Evolutionary conservation across 2,113 vertebrate species (phyloP).

Genomic region (Machaerirhynchus nigripectus): DNA sequence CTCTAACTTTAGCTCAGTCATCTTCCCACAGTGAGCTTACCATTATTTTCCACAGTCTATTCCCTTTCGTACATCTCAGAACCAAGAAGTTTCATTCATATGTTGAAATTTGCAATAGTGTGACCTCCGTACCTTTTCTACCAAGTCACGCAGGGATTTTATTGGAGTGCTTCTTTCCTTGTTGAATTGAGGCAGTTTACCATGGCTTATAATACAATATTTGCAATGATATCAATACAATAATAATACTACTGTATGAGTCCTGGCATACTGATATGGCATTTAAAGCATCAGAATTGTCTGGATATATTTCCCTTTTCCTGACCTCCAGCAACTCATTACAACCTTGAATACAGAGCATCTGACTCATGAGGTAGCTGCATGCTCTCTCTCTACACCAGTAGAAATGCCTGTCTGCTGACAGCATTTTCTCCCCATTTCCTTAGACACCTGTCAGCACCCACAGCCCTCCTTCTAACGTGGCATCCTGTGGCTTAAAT

Average conservation of each 20-base stretch:
- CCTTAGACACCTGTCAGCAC: not conserved
- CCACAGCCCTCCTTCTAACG: not conserved
- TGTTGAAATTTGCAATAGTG: not conserved
- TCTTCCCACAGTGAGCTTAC: not conserved
- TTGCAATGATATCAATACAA: not conserved
- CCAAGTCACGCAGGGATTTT: not conserved
- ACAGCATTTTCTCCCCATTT: not conserved
- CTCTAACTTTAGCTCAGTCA: not conserved
- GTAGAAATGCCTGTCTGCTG: not conserved
- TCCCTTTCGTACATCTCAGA: not conserved
- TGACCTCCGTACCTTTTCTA: not conserved
- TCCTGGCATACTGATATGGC: not conserved
- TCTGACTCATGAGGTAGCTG: slow-evolving; percentile 40
- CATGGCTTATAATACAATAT: not conserved
- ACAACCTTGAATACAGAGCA: not conserved
- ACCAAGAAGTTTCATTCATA: not conserved
- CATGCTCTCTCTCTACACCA: not conserved
- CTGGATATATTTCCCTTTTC: not conserved
- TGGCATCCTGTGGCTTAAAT: not conserved
- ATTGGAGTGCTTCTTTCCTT: not conserved
- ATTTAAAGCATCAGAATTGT: not conserved
- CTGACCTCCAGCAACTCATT: not conserved
- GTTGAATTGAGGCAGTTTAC: not conserved
- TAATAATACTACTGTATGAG: not conserved
- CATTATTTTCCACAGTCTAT: not conserved